A percentile compares a stretch with the other conserved stretches of the same genome.
Conservation (phyloP, 2,113 vertebrate genomes). For the Aegotheles bennettii region DNA sequence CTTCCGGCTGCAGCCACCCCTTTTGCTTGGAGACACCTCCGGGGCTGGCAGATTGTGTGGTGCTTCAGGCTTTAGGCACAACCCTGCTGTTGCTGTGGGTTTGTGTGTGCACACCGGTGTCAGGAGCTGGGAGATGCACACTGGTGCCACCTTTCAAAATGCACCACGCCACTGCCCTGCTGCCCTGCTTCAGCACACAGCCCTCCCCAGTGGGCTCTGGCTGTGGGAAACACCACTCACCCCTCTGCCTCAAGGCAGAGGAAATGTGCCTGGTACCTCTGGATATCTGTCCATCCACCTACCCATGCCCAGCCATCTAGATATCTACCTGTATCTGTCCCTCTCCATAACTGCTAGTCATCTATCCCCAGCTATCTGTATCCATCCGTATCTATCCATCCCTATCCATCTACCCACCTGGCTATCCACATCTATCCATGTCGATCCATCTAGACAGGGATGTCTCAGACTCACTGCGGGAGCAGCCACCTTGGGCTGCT, state of each 20-base stretch:
- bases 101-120: rapidly evolving
- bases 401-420: no score
- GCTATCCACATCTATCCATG: background rate
- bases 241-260: rapidly evolving
- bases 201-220: background rate
- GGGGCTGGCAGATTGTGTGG: background rate
- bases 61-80: background rate
- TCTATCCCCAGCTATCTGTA: background rate
- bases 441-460: background rate
- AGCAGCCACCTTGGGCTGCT: rapidly evolving
- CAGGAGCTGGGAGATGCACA: background rate
- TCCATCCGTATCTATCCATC: background rate
- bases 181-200: background rate
- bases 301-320: no score
- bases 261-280: background rate
- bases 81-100: rapidly evolving
- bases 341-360: background rate
- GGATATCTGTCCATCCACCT: background rate
- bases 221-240: no score
- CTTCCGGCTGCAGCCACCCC: background rate
- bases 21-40: background rate
- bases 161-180: rapidly evolving
- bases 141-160: background rate
- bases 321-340: no score
- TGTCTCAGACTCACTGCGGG: rapidly evolving